Conservation (phyloP, 2,888 invertebrate genomes). For the Phanerotoma sp. region DNA sequence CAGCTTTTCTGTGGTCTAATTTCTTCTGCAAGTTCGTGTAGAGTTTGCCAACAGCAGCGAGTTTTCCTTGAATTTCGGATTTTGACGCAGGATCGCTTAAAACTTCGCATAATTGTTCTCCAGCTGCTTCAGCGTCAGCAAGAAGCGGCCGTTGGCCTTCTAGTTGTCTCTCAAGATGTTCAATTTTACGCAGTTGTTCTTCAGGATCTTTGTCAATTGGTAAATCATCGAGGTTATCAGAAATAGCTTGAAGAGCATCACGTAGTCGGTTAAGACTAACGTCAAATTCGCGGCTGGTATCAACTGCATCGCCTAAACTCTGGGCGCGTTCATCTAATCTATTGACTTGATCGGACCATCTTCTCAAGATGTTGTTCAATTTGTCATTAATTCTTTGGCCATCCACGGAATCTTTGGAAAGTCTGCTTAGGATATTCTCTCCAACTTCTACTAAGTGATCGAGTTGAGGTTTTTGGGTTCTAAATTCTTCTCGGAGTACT, state of each 20-base stretch:
- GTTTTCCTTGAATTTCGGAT: conserved; percentile 86
- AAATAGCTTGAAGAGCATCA: conserved; percentile 84
- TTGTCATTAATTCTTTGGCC: conserved; percentile 70
- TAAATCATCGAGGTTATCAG: conserved; percentile 83
- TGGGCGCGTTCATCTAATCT: conserved; percentile 87
- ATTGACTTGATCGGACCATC: conserved; percentile 78
- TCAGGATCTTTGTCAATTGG: conserved; percentile 80
- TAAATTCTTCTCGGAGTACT: conserved; percentile 93
- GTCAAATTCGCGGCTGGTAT: conserved; percentile 91
- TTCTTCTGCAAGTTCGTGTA: conserved; percentile 88
- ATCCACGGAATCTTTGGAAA: conserved; percentile 63
- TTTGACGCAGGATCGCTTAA: conserved; percentile 87
- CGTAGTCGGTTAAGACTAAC: conserved; percentile 79
- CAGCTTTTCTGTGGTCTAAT: conserved; percentile 84
- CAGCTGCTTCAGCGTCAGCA: conserved; percentile 87
- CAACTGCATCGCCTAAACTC: conserved; percentile 86
- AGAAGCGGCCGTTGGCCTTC: conserved; percentile 86
- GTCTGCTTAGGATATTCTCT: conserved; percentile 68
- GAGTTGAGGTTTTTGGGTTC: conserved; percentile 87
- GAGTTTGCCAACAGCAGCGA: conserved; percentile 82
- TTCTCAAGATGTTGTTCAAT: conserved; percentile 69
- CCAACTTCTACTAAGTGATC: conserved; percentile 83
- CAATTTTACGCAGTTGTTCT: conserved; percentile 83
- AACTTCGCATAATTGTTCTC: conserved; percentile 83
- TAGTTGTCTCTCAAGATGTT: conserved; percentile 82